Conservation (phyloP, 2,797 vertebrate species). For the Chloroceryle inda region DNA sequence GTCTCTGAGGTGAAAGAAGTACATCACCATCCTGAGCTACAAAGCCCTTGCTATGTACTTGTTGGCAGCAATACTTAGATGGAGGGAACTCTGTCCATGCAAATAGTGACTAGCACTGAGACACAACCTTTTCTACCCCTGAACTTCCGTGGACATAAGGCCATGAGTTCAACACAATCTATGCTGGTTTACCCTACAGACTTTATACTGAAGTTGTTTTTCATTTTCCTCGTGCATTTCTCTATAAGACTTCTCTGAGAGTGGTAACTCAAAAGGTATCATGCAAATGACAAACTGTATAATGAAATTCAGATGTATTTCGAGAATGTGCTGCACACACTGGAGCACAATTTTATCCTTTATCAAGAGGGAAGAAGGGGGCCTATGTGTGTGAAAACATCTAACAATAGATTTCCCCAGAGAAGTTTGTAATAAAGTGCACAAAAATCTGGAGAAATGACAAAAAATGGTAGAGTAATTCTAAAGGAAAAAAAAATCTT, state of each 20-base stretch:
- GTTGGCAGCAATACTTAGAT: not conserved
- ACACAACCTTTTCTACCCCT: not conserved
- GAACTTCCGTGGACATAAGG: slow-evolving; percentile 25
- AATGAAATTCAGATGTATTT: slow-evolving; percentile 71
- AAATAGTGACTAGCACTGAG: not conserved
- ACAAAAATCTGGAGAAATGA: slow-evolving; percentile 40
- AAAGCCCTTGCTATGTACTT: not conserved
- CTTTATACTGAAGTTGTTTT: slow-evolving; percentile 51
- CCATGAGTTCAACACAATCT: slow-evolving; percentile 19
- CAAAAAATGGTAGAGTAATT: slow-evolving; percentile 68
- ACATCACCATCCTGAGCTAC: not conserved
- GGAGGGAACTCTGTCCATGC: not conserved
- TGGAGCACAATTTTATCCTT: slow-evolving; percentile 54
- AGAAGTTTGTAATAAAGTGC: slow-evolving; percentile 52
- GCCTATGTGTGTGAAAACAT: slow-evolving; percentile 37
- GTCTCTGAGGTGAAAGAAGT: not conserved
- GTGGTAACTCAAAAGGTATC: slow-evolving; percentile 67
- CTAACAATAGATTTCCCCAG: slow-evolving; percentile 67
- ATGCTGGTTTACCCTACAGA: slow-evolving; percentile 9
- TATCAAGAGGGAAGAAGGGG: slow-evolving; percentile 46
- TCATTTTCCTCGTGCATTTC: slow-evolving; percentile 58
- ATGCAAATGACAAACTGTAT: slow-evolving; percentile 70
- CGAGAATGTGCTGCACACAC: slow-evolving; percentile 41
- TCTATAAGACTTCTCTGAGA: slow-evolving; percentile 53
- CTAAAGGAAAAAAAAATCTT: slow-evolving; percentile 50